Base-by-base conservation (phyloP, 2,888 invertebrate genomes). In the Ectemnius lituratus region DNA sequence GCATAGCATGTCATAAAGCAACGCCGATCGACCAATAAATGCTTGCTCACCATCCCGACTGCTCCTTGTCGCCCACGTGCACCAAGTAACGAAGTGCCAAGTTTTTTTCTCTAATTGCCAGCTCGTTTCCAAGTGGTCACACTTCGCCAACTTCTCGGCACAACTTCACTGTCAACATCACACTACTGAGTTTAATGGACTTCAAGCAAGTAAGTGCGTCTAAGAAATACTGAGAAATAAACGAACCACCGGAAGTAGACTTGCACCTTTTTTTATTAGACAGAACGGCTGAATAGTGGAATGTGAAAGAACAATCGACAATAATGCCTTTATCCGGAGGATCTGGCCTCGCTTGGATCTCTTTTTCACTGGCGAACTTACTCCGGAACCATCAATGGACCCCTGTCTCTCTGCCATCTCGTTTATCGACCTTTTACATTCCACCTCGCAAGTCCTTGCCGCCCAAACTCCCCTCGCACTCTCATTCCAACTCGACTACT, bases 271-370 rank as follows among this genome's bases (percentile, higher is more conserved):
- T 59, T 70, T 67, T 66, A 56, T 60, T 14, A 16, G 18, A 46
- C n/a, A n/a, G 69, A 56, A 62, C 59, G 60, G 60, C 60, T 52
- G 56, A 56, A 18, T 49, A 46, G 20, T 58, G 52, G 46, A 46
- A 66, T 73, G 73, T 79, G 82, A 81, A 81, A 82, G 84, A 81
- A 86, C 84, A 87, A 86, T 84, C 80, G 82, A 86, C 85, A 87
- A 86, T 87, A 86, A 85, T 84, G 80, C 83, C 84, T 84, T 83
- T 82, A 85, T 87, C 80, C 79, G 63, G 66, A 37, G 61, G 67
- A 62, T 59, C 69, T 66, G 64, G 47, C 68, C 61, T 79, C 69
- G 28, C 56, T 64, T 61, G 20, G 27, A 49, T 72, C 62, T 66
- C 70, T 75, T 72, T 75, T 75, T 68, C 62, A 18, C 46, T 58